Base-by-base conservation (phyloP, 2,113 vertebrate genomes). In the Coracopsis vasa region DNA sequence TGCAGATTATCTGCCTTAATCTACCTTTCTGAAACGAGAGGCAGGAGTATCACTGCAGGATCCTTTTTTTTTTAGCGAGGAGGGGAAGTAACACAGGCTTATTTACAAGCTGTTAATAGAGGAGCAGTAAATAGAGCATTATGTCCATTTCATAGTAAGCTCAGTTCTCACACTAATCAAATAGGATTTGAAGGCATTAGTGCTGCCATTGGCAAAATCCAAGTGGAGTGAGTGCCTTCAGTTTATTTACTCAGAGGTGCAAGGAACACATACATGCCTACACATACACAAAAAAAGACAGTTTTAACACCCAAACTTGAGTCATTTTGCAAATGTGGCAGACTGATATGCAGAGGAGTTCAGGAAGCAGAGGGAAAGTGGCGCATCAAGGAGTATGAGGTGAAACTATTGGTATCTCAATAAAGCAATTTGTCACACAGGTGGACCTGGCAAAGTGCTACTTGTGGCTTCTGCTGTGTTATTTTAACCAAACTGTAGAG, bases 251-350 rank as follows among this genome's bases (percentile, higher is more conserved):
- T 47, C 8, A 45, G n/a, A 53, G 9, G 41, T 62, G 27, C 47
- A 47, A 78, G 41, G 48, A 69, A 39, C 27, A n/a, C 4, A 0
- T 17, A 8, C 1, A 1, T 33, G 10, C 56, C 33, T 8, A 2
- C 23, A 44, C n/a, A 11, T 33, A 65, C 45, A 42, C 9, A 42
- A 2, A 53, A 47, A 11, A 60, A 27, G 23, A 15, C 9, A 39
- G 28, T 44, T 61, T 48, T 24, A 65, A 72, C 31, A 44, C 42
- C 18, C 14, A 9, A 13, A 78, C 11, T 23, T 61, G 45, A 41
- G 7, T 56, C 14, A 19, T 72, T 67, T 78, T 91, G 41, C 20
- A 44, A 67, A 56, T 0, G 1, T 53, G 53, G 33, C 35, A 80
- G 47, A 28, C 7, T 41, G 27, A 56, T 50, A 42, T 1, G 25